These are phyloP conservation scores for Nephotettix cincticeps DNA, from an alignment of 1,140 invertebrate species.

Conservation along the genomic window DNA sequence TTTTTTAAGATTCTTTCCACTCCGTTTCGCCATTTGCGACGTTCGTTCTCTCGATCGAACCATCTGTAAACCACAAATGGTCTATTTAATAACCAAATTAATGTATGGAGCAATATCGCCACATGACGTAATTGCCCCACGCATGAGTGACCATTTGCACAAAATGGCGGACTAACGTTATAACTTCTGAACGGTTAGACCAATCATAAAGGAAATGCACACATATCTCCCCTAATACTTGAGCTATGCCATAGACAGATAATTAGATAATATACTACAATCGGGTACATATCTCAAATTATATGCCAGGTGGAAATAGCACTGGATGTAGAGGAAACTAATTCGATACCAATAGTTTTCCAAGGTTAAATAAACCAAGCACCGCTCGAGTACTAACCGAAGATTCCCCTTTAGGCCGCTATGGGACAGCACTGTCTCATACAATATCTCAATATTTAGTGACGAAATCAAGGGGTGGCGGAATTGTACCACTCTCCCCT, in stretches of 20 bases:
- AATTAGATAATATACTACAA: not conserved
- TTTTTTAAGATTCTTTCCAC: not conserved
- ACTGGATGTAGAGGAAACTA: too few relatives aligned
- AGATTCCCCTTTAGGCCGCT: too few relatives aligned
- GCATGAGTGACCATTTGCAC: too few relatives aligned
- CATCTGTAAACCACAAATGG: too few relatives aligned
- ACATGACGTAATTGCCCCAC: too few relatives aligned
- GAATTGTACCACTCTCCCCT: not conserved
- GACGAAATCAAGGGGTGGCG: not conserved
- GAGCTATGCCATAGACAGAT: not conserved
- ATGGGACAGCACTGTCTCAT: too few relatives aligned
- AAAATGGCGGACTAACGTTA: too few relatives aligned
- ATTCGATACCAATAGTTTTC: not conserved
- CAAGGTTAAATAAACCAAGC: not conserved
- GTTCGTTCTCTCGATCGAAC: too few relatives aligned
- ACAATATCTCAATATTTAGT: too few relatives aligned
- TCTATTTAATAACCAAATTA: not conserved
- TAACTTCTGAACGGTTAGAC: not conserved
- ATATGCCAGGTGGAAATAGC: not conserved
- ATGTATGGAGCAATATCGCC: not conserved
- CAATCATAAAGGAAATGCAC: not conserved
- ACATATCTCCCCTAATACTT: not conserved
- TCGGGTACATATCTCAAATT: not conserved
- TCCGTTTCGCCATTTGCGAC: not conserved
- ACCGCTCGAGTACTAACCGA: too few relatives aligned